These are phyloP conservation scores for Pseudachorutes palmiensis DNA, from an alignment of 1,140 invertebrate genomes.

Conservation along the genomic window DNA sequence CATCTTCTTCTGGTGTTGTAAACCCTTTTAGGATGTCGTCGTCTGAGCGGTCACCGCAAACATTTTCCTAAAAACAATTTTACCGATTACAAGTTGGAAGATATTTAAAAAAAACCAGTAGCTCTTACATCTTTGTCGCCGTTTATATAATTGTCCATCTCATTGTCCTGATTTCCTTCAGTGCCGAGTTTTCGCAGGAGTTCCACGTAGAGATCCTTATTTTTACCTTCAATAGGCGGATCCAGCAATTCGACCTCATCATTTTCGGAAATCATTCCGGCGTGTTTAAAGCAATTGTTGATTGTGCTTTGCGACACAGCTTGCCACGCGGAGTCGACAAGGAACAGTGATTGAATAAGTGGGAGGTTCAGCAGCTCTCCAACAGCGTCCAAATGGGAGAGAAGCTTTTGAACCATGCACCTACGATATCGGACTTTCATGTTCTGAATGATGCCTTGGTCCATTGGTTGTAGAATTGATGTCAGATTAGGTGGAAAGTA, in stretches of 20 bases:
- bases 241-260: not conserved
- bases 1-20: no score
- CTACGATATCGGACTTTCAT: constrained; percentile 34
- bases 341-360: not conserved
- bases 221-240: not conserved
- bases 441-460: constrained; percentile 45
- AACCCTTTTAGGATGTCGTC: no score
- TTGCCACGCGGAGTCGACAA: not conserved
- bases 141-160: not conserved
- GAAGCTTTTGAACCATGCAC: not conserved
- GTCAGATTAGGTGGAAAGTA: constrained; percentile 47
- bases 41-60: not conserved
- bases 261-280: not conserved
- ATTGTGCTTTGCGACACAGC: not conserved
- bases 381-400: not conserved
- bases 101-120: not conserved
- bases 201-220: not conserved
- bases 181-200: not conserved
- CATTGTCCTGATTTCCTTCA: not conserved
- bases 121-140: not conserved
- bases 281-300: not conserved
- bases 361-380: not conserved
- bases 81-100: not conserved
- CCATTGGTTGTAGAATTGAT: constrained; percentile 45
- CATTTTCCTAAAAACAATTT: not conserved